phyloP scores from a whole-genome alignment of 2,113 vertebrate species.

The Zingel zingel region DNA sequence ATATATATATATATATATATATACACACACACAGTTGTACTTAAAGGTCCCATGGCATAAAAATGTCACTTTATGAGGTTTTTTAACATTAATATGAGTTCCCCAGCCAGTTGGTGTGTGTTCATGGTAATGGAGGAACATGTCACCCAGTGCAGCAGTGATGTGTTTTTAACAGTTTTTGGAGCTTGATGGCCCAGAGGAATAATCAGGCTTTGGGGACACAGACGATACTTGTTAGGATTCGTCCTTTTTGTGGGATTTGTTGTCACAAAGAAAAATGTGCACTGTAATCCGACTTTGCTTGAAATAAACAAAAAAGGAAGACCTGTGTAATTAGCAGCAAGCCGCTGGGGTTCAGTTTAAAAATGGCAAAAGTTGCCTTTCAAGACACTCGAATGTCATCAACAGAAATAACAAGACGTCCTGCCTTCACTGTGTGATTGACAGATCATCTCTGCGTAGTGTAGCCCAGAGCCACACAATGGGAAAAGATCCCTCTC shows the following conservation, averaged over 20 bases:
- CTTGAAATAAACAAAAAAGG: not conserved
- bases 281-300: no score
- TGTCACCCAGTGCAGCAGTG: not conserved
- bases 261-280: not conserved
- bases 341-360: no score
- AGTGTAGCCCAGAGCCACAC: not conserved
- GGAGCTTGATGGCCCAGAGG: not conserved
- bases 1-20: no score
- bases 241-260: not conserved
- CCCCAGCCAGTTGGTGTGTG: not conserved
- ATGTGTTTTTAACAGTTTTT: slow-evolving; percentile 2
- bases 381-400: not conserved
- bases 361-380: no score
- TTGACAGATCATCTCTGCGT: not conserved
- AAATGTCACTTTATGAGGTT: no score
- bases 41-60: no score
- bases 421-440: not conserved
- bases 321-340: no score
- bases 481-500: no score
- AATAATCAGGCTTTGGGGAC: not conserved
- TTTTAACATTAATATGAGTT: no score
- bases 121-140: not conserved
- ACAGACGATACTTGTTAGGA: not conserved
- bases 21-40: no score
- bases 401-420: no score